Percentiles rank a stretch among this genome's conserved stretches.
Conservation (phyloP, 1,140 invertebrate genomes). For the Pantala flavescens region DNA sequence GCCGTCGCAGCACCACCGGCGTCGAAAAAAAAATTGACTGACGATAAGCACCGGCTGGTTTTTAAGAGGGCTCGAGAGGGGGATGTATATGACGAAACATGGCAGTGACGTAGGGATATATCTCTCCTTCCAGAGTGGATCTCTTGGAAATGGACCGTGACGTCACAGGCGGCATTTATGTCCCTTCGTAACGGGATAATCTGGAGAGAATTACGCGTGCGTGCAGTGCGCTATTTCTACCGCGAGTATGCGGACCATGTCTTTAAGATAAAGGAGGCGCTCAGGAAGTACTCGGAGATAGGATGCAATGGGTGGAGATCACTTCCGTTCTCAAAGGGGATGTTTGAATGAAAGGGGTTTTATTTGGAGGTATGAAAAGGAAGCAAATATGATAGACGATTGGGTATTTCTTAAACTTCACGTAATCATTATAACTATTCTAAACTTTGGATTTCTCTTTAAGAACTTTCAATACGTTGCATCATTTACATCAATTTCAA, state of each 20-base stretch:
- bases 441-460: no score
- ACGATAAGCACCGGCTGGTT: not conserved
- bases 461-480: no score
- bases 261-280: not conserved
- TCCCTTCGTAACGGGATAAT: conserved; percentile 1
- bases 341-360: no score
- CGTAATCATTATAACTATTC: no score
- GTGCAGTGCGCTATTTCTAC: not conserved
- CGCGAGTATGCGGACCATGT: not conserved
- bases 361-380: no score
- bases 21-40: not conserved
- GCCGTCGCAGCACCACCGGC: not conserved
- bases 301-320: no score
- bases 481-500: no score
- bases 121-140: not conserved
- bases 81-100: not conserved
- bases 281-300: no score
- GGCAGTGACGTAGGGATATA: not conserved
- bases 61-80: not conserved
- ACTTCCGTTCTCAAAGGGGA: no score
- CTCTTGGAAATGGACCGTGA: not conserved
- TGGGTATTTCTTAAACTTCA: no score
- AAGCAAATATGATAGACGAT: no score
- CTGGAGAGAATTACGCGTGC: not conserved
- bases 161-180: not conserved